Base-by-base conservation (phyloP, 2,797 vertebrate genomes). In the Ptychobarbus kaznakovi region DNA sequence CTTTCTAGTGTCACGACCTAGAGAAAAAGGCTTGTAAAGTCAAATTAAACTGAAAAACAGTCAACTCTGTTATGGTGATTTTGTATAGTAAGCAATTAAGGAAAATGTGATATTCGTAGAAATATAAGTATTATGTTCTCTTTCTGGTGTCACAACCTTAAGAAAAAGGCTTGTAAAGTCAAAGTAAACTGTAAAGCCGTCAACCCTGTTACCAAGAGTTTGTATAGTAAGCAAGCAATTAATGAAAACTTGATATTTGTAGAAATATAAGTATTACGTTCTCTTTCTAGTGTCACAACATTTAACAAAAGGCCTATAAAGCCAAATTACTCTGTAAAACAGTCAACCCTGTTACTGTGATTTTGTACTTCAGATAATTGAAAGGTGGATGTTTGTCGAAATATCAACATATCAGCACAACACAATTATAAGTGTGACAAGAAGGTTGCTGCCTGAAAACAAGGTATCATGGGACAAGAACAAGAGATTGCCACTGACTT, bases 401-500 rank as follows among this genome's bases (percentile, higher is more conserved):
- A 32, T 65, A 65, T 65, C 61, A 16, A 32, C 6, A 32, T 18
- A 66, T 66, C 15, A 66, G 28, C 63, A 35, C 63, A 35, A 66
- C 16, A 18, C 15, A 63, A 74, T 28, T 40, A 53, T 4, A 28
- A 32, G 35, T 42, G 42, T 49, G 42, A 49, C 16, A 11, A 18
- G 11, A 35, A 15, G 28, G 2, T 28, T 6, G 22, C 11, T 28
- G 4, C 77, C n/a, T 56, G n/a, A 63, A 28, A 28, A 63, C n/a
- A 63, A 63, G 25, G 1, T 28, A 65, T 32, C 15, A 65, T 28
- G 61, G 32, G 42, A 12, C 22, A 56, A 40, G 4, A 81, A 46
- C 16, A 51, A 53, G 2, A 53, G 1, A 65, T 56, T 10, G 75
- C n/a, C 38, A 76, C 89, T 79, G 25, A 99, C 98, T 99, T 99